phyloP scores from a whole-genome alignment of 2,113 vertebrate genomes.

The Tursiops truncatus region DNA sequence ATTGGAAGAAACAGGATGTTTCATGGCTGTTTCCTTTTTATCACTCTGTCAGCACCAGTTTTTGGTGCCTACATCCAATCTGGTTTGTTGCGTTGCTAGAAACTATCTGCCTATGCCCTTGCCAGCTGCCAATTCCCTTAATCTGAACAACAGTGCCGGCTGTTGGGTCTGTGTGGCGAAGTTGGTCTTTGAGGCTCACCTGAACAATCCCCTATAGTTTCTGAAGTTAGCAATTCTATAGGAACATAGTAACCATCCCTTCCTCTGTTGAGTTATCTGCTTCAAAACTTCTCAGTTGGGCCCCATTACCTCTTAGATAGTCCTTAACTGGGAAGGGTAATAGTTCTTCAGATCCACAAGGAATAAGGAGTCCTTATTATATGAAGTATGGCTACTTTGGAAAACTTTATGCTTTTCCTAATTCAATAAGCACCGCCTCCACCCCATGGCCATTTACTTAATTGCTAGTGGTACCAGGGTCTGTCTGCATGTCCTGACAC shows the following conservation, averaged over 20 bases:
- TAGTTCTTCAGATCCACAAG: background rate
- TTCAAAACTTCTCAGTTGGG: background rate
- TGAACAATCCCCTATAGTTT: background rate
- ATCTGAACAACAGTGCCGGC: background rate
- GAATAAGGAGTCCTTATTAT: background rate
- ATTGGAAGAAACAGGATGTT: rapidly evolving
- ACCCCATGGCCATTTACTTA: background rate
- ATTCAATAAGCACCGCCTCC: background rate
- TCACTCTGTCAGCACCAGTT: background rate
- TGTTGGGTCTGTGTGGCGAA: background rate
- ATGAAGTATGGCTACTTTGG: background rate
- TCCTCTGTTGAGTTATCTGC: background rate
- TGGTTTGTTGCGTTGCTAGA: background rate
- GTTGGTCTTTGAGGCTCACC: background rate
- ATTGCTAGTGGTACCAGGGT: background rate
- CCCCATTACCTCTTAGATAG: background rate
- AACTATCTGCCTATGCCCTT: background rate
- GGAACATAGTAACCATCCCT: background rate
- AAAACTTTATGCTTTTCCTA: background rate
- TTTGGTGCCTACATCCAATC: background rate
- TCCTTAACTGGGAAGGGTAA: background rate
- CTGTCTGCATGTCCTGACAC: background rate
- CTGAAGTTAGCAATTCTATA: background rate
- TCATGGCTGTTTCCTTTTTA: background rate
- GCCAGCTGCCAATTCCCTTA: background rate